Evolutionary conservation across 2,113 vertebrate species (phyloP).

Genomic region (Ceyx melanurus): DNA sequence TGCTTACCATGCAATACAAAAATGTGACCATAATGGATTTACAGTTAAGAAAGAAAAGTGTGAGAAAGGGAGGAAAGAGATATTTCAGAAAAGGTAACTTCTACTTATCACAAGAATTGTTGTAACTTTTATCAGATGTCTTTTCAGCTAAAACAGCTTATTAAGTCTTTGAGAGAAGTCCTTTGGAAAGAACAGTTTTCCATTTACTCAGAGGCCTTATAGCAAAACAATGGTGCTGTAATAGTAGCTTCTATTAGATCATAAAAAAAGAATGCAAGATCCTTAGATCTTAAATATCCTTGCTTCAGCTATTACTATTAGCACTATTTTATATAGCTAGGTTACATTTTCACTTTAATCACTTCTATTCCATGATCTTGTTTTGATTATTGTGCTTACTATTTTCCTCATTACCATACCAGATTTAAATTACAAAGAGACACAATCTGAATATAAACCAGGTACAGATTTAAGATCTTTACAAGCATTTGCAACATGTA

Average conservation of each 20-base stretch:
- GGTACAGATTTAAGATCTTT: constrained; percentile 38
- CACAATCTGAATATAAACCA: constrained; percentile 61
- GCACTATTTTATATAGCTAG: constrained; percentile 51
- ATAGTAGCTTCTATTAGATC: constrained; percentile 67
- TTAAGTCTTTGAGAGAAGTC: constrained; percentile 36
- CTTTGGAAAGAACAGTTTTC: constrained; percentile 54
- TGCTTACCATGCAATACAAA: not conserved
- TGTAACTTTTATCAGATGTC: constrained; percentile 59
- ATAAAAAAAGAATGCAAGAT: constrained; percentile 65
- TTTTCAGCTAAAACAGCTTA: constrained; percentile 50
- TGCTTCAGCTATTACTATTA: constrained; percentile 59
- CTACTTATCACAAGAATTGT: not conserved
- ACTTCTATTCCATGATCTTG: constrained; percentile 60
- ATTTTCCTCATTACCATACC: constrained; percentile 45
- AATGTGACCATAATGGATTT: constrained; percentile 30
- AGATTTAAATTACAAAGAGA: constrained; percentile 61
- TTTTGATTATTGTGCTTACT: constrained; percentile 63
- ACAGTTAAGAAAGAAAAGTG: constrained; percentile 29
- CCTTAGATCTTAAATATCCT: constrained; percentile 64
- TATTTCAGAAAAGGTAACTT: constrained; percentile 20
- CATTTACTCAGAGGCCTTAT: constrained; percentile 51
- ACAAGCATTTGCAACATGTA: constrained; percentile 46
- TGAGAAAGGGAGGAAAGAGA: not conserved
- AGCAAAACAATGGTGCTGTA: constrained; percentile 62
- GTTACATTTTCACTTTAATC: constrained; percentile 62